phyloP scores from a whole-genome alignment of 2,797 vertebrate genomes.

The Galago senegalensis region DNA sequence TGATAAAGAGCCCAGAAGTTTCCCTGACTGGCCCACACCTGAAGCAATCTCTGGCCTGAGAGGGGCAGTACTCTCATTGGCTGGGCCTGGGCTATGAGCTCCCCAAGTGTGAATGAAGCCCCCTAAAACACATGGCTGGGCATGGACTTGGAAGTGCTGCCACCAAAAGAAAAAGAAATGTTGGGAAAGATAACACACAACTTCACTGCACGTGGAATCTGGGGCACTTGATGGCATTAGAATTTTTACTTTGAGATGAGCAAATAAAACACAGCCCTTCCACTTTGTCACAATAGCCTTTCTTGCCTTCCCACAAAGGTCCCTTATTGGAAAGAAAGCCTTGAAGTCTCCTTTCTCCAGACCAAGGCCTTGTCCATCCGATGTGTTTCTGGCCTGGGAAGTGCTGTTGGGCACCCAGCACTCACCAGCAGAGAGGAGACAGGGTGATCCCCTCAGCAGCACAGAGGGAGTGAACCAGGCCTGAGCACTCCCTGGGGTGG shows the following conservation, averaged over 20 bases:
- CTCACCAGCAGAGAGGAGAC: not conserved
- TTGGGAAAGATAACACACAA: not conserved
- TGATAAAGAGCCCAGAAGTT: not conserved
- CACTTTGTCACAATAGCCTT: not conserved
- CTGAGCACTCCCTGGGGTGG: accelerated
- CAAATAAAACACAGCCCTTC: not conserved
- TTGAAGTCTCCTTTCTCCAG: not conserved
- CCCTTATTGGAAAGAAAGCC: not conserved
- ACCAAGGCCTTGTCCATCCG: not conserved
- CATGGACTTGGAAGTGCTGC: no score
- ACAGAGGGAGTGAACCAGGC: not conserved
- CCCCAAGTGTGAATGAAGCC: not conserved
- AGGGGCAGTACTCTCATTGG: accelerated
- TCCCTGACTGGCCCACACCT: not conserved
- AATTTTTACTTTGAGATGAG: not conserved
- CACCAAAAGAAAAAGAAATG: not conserved
- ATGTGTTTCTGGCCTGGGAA: not conserved
- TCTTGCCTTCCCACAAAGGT: not conserved
- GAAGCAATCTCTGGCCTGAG: not conserved
- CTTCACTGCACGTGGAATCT: accelerated
- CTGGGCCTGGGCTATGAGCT: not conserved
- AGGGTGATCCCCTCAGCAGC: accelerated
- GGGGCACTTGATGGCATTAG: not conserved
- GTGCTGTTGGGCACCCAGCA: not conserved
- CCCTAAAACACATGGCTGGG: not conserved